Evolutionary conservation across 2,888 invertebrate species (phyloP), one percentile per base, ranked within the genome.

Genomic region (Polymixis lichenea): DNA sequence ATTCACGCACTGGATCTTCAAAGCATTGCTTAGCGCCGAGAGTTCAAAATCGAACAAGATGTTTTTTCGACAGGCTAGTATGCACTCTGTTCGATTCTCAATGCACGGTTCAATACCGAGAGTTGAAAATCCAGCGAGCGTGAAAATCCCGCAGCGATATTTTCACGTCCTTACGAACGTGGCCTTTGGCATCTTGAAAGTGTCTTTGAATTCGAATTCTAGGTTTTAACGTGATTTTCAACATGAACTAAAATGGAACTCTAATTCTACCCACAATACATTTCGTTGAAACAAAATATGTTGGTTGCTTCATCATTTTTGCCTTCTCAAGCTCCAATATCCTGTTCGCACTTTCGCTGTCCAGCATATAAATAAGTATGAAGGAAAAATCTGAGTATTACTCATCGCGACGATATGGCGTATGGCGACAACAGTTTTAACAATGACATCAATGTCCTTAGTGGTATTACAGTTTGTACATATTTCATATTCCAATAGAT

Each of bases 341-440:
- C 84, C 80, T 82, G 81, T 81, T 74, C 53, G n/a, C 56, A 61
- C 84, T 82, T 82, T 82, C 84, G 80, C 81, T 67, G 80, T 19
- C 32, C 61, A 80, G 81, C 65, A 82, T 82, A 84, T 84, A 82
- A 80, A 84, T 84, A 65, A 70, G 80, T 66, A 38, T 62, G 11
- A 58, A 82, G 84, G 80, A 84, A 80, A 82, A 79, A 62, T 38
- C 28, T 65, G 25, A 28, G 74, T 56, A 64, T 82, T 84, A 82
- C 28, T 82, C 81, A 82, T 80, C 66, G 58, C 19, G n/a, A 62
- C 38, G 11, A 19, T 61, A 53, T 56, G 65, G 60, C 49, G 19
- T 58, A 61, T 56, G 60, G 55, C 43, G 19, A 17, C 56, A 43
- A 73, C 49, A 19, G 15, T 69, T 60, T 82, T 53, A 19, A 56